Conservation (phyloP, 1,140 invertebrate genomes). For the Nephila pilipes region DNA sequence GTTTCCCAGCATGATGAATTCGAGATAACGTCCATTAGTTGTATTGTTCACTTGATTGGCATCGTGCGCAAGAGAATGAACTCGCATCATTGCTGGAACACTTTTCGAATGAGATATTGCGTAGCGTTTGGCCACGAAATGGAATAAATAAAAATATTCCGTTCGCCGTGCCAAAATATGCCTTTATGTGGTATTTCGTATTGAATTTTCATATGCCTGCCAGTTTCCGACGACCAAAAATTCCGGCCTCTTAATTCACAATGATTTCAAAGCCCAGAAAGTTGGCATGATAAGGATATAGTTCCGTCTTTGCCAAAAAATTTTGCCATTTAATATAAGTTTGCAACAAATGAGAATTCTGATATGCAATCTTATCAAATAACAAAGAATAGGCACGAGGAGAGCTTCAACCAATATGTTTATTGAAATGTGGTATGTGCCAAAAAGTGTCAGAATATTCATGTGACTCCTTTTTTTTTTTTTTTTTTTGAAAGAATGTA, state of each 20-base stretch:
- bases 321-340: not conserved
- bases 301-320: not conserved
- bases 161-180: conserved; percentile 9
- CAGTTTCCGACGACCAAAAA: not conserved
- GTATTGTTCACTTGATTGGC: not conserved
- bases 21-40: not conserved
- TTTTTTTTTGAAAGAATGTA: not conserved
- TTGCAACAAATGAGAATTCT: conserved; percentile 17
- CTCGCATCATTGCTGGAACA: not conserved
- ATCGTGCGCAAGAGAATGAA: not conserved
- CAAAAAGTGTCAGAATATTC: not conserved
- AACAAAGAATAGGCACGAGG: not conserved
- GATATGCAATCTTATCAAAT: not conserved
- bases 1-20: no score
- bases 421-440: no score
- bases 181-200: not conserved
- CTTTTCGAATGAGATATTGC: not conserved
- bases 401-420: no score
- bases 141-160: not conserved
- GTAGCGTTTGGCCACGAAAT: not conserved
- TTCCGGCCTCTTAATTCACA: conserved; percentile 19
- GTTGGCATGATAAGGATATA: not conserved
- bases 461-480: no score
- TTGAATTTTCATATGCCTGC: not conserved
- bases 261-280: not conserved